phyloP scores from a whole-genome alignment of 2,888 invertebrate species.

The Philonicus albiceps region DNA sequence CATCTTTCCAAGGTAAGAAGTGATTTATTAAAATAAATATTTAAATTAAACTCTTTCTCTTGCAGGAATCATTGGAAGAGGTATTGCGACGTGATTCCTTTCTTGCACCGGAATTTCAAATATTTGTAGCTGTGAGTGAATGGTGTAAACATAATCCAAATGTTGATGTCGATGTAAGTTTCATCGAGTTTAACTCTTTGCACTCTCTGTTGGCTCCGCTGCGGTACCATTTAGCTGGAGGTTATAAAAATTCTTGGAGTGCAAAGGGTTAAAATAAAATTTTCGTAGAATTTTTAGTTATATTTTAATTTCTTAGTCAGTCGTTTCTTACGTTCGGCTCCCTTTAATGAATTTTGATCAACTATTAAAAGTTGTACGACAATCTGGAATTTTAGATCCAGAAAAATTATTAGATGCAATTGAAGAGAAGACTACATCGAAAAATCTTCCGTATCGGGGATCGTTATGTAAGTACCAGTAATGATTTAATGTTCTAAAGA shows the following conservation, averaged over 20 bases:
- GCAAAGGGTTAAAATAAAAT: too few relatives aligned
- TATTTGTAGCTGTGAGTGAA: slow-evolving; percentile 86
- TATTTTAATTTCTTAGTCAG: slow-evolving; percentile 63
- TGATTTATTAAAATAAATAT: slow-evolving; percentile 48
- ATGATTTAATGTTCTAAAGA: neutral
- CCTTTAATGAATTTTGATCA: slow-evolving; percentile 89
- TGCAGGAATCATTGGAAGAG: slow-evolving; percentile 77
- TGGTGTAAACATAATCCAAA: slow-evolving; percentile 86
- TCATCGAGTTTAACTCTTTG: neutral
- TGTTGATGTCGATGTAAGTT: slow-evolving; percentile 58
- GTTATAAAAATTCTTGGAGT: too few relatives aligned
- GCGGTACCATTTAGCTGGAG: too few relatives aligned
- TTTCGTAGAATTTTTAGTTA: neutral
- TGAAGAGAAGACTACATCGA: slow-evolving; percentile 81
- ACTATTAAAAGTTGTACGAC: slow-evolving; percentile 86
- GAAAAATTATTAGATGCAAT: slow-evolving; percentile 95
- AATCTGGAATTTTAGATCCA: slow-evolving; percentile 84
- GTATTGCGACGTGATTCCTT: slow-evolving; percentile 92
- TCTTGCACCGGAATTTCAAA: slow-evolving; percentile 94
- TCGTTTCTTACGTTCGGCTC: slow-evolving; percentile 76
- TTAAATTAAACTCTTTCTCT: slow-evolving; percentile 44
- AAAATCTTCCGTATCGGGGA: slow-evolving; percentile 86
- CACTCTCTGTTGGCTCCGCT: too few relatives aligned
- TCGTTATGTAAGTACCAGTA: slow-evolving; percentile 69
- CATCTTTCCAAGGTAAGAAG: slow-evolving; percentile 75